These are phyloP conservation scores for Harlomillsia oculata DNA, from an alignment of 1,140 invertebrate genomes.

Conservation along the genomic window DNA sequence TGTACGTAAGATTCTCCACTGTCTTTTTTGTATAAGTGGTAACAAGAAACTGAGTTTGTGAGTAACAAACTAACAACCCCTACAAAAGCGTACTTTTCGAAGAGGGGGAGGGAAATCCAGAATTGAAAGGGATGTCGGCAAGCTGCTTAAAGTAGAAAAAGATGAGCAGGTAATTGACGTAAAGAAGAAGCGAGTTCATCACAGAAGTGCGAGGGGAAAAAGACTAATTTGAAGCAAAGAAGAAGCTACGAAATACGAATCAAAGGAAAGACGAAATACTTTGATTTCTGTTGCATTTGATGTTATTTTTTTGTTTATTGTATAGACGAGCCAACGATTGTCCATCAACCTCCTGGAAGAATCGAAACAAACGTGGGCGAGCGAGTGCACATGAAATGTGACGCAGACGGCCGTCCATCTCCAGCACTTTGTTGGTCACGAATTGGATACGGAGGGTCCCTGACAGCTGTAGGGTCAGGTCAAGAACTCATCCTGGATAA, in stretches of 20 bases:
- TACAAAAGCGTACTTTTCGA: too few relatives aligned
- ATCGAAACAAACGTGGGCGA: conserved; percentile 71
- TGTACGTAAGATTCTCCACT: conserved; percentile 55
- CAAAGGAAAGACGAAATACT: too few relatives aligned
- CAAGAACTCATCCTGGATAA: conserved; percentile 53
- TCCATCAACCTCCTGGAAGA: conserved; percentile 46
- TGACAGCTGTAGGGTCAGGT: conserved; percentile 51
- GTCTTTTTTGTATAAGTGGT: too few relatives aligned
- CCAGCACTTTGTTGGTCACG: conserved; percentile 36
- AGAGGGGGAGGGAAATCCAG: too few relatives aligned
- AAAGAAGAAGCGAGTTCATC: too few relatives aligned
- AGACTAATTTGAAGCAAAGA: too few relatives aligned
- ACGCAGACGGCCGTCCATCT: conserved; percentile 48
- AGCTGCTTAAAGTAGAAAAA: too few relatives aligned
- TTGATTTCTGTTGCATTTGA: conserved; percentile 3
- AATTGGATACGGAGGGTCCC: conserved; percentile 39
- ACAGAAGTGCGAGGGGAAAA: too few relatives aligned
- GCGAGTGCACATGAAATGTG: conserved; percentile 71
- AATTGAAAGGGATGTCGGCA: too few relatives aligned
- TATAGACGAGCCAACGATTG: conserved; percentile 37
- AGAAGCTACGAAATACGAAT: too few relatives aligned
- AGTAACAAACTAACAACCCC: neutral
- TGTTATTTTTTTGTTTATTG: neutral
- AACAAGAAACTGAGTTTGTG: neutral
- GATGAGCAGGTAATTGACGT: too few relatives aligned